phyloP scores from a whole-genome alignment of 1,140 invertebrate genomes.

The Psilanteris sp. region DNA sequence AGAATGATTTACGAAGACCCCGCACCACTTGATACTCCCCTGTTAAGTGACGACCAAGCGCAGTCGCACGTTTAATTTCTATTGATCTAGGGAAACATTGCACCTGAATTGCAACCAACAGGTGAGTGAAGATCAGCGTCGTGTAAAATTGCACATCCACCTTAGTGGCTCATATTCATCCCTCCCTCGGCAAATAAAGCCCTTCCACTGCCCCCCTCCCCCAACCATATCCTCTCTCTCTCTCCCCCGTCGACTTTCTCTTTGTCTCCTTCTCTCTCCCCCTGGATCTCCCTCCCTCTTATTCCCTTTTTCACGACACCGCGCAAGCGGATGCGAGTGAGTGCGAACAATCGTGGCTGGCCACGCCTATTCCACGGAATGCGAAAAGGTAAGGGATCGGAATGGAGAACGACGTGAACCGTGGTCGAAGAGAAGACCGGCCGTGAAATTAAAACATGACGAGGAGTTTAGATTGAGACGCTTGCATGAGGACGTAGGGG shows the following conservation, averaged over 20 bases:
- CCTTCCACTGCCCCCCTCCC: slow-evolving; percentile 28
- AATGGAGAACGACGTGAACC: slow-evolving; percentile 56
- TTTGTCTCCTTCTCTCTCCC: too few species aligned
- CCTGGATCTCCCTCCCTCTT: too few species aligned
- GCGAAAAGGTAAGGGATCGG: slow-evolving; percentile 59
- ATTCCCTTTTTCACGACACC: slow-evolving; percentile 30
- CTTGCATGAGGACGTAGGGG: slow-evolving; percentile 57
- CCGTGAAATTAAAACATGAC: slow-evolving; percentile 79
- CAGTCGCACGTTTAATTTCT: slow-evolving; percentile 5
- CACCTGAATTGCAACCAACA: slow-evolving; percentile 43
- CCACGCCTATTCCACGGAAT: slow-evolving; percentile 57
- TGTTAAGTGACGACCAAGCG: too few species aligned
- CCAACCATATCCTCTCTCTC: too few species aligned
- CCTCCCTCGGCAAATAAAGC: slow-evolving; percentile 25
- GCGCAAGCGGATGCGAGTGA: slow-evolving; percentile 20
- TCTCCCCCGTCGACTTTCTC: too few species aligned
- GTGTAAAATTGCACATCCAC: slow-evolving; percentile 49
- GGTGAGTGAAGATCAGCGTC: slow-evolving; percentile 52
- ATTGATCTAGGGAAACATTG: slow-evolving; percentile 22
- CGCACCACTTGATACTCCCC: too few species aligned
- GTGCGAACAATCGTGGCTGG: slow-evolving; percentile 37
- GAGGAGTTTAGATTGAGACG: slow-evolving; percentile 75
- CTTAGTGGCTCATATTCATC: slow-evolving; percentile 50
- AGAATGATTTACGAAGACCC: too few species aligned
- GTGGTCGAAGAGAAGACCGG: slow-evolving; percentile 67